Percentiles rank a stretch among this genome's conserved stretches.
Evolutionary conservation across 2,888 invertebrate species (phyloP).

Genomic region (Dryobotodes eremita): DNA sequence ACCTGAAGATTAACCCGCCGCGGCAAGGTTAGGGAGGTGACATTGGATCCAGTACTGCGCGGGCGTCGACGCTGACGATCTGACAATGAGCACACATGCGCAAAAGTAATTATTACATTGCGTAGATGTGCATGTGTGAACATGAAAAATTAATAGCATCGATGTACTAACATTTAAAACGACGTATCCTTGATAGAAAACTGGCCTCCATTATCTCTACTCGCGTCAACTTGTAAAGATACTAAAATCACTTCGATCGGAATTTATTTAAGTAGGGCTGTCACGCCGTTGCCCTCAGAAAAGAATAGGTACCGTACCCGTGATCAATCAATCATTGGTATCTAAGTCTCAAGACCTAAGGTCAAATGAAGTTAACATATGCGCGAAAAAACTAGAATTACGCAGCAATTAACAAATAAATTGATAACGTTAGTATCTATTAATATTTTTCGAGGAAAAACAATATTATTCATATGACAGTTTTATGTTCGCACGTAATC

Average conservation of each 20-base stretch:
- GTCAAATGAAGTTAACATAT: constrained; percentile 15
- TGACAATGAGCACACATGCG: constrained; percentile 56
- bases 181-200: constrained; percentile 40
- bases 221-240: constrained; percentile 45
- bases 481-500: constrained; percentile 38
- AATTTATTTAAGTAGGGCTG: constrained; percentile 34
- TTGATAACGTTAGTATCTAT: constrained; percentile 16
- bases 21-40: constrained; percentile 83
- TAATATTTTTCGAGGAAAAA: constrained; percentile 21
- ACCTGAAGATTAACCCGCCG: constrained; percentile 78
- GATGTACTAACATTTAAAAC: constrained; percentile 29
- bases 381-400: not conserved
- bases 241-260: constrained; percentile 30
- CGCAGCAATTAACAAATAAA: constrained; percentile 16
- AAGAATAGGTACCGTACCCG: not conserved
- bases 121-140: constrained; percentile 24
- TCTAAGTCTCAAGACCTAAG: constrained; percentile 23
- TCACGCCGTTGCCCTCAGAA: constrained; percentile 29
- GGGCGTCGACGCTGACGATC: constrained; percentile 70
- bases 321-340: constrained; percentile 44
- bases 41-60: constrained; percentile 79
- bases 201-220: constrained; percentile 50
- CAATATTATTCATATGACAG: constrained; percentile 18
- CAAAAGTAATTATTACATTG: constrained; percentile 42
- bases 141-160: constrained; percentile 35